Conservation (phyloP, 2,888 invertebrate genomes). For the Aphodius sticticus region DNA sequence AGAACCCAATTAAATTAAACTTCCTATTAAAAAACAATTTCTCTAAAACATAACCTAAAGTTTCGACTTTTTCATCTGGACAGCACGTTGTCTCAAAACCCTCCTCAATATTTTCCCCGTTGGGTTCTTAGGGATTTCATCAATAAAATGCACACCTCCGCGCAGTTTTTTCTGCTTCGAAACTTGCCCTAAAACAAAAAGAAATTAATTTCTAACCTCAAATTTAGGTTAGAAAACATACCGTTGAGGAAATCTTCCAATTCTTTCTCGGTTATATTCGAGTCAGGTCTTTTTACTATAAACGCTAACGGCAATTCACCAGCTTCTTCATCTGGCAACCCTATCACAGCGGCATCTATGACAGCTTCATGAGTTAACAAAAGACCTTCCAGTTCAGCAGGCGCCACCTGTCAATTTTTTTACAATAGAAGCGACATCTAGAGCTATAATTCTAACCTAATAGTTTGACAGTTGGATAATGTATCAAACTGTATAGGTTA, state of each 20-base stretch:
- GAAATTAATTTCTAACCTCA: not conserved
- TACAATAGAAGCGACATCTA: not conserved
- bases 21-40: constrained; percentile 7
- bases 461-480: constrained; percentile 11
- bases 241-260: constrained; percentile 60
- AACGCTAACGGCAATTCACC: constrained; percentile 83
- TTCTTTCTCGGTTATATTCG: constrained; percentile 61
- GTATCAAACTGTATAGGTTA: constrained; percentile 7
- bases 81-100: constrained; percentile 61
- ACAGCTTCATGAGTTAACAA: constrained; percentile 65
- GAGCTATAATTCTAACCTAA: not conserved
- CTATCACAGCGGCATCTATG: constrained; percentile 68
- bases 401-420: constrained; percentile 45
- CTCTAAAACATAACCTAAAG: constrained; percentile 43
- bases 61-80: constrained; percentile 55
- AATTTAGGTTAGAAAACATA: constrained; percentile 33
- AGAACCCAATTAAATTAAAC: not conserved
- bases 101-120: constrained; percentile 75
- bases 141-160: constrained; percentile 73
- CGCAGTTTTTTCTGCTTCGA: constrained; percentile 70
- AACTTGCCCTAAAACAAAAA: constrained; percentile 48
- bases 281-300: constrained; percentile 69
- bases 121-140: constrained; percentile 72
- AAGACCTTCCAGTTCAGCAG: constrained; percentile 70
- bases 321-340: constrained; percentile 71